Percentiles rank a stretch among this genome's conserved stretches.
Conservation (phyloP, 2,888 invertebrate genomes). For the Harpagoxenus sublaevis region DNA sequence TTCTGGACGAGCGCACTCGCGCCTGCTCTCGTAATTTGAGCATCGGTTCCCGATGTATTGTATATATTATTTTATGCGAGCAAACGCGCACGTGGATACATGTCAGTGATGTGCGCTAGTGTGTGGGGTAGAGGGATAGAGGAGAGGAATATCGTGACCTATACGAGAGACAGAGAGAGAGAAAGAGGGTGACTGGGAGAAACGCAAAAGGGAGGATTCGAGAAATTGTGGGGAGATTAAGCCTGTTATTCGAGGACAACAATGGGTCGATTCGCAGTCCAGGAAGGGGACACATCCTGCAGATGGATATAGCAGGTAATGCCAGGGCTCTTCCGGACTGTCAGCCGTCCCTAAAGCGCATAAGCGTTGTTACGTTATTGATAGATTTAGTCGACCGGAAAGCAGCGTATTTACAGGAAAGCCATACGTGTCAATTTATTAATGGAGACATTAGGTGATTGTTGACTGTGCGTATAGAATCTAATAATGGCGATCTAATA, state of each 20-base stretch:
- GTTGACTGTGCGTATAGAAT: constrained; percentile 3
- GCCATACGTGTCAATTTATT: constrained; percentile 38
- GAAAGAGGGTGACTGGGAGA: background rate
- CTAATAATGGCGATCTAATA: constrained; percentile 19
- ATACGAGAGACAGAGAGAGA: background rate
- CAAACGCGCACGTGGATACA: constrained; percentile 57
- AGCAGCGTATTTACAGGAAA: constrained; percentile 15
- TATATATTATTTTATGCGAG: constrained; percentile 59
- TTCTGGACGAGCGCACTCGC: constrained; percentile 79
- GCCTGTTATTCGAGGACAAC: constrained; percentile 80
- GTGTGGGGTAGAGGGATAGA: constrained; percentile 1
- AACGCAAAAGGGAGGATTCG: constrained; percentile 70
- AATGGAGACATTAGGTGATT: background rate
- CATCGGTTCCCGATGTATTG: constrained; percentile 53
- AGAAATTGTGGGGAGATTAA: constrained; percentile 78
- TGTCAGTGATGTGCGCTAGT: background rate
- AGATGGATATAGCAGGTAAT: constrained; percentile 73
- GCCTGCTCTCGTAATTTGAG: constrained; percentile 71
- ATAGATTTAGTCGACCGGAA: constrained; percentile 30
- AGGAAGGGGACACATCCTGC: constrained; percentile 64
- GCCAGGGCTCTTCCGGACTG: constrained; percentile 56
- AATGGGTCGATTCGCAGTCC: constrained; percentile 73
- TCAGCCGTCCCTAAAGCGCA: constrained; percentile 35
- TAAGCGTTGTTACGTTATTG: constrained; percentile 49
- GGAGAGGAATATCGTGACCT: background rate